Evolutionary conservation across 2,888 invertebrate species (phyloP).

Genomic region (Leucophenga maculata): DNA sequence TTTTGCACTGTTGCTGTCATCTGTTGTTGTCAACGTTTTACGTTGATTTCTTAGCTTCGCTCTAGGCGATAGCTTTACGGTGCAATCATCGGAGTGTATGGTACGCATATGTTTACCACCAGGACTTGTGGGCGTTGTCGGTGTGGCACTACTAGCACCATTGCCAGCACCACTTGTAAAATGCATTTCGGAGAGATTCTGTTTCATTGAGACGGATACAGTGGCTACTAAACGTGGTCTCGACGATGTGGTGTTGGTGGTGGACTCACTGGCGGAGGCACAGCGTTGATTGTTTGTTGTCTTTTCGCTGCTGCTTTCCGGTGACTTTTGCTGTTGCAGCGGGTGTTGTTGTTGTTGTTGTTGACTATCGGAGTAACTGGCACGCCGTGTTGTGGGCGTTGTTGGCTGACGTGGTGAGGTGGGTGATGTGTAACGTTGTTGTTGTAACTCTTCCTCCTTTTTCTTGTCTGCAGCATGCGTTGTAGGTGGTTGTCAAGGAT

Average conservation of each 20-base stretch:
- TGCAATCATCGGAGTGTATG: slow-evolving; percentile 56
- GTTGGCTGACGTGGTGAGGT: slow-evolving; percentile 49
- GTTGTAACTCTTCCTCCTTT: slow-evolving; percentile 63
- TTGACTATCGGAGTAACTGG: slow-evolving; percentile 57
- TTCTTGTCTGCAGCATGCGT: slow-evolving; percentile 60
- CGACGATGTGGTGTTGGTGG: slow-evolving; percentile 32
- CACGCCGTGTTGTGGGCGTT: slow-evolving; percentile 39
- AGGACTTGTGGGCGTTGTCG: slow-evolving; percentile 46
- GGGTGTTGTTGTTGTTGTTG: slow-evolving; percentile 34
- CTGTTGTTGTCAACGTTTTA: neutral
- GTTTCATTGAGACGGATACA: slow-evolving; percentile 66
- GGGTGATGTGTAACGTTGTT: slow-evolving; percentile 56
- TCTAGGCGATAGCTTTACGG: slow-evolving; percentile 47
- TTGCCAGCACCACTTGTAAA: slow-evolving; percentile 54
- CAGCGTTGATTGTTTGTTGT: neutral
- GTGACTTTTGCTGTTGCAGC: neutral
- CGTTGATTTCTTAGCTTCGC: slow-evolving; percentile 5
- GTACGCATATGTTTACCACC: slow-evolving; percentile 8
- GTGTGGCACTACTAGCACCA: slow-evolving; percentile 27
- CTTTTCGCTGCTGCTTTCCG: too few relatives aligned
- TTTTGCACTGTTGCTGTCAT: neutral
- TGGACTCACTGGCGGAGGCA: slow-evolving; percentile 37
- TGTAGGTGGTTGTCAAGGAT: neutral
- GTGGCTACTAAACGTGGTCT: slow-evolving; percentile 55
- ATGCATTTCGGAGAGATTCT: slow-evolving; percentile 68